Conservation (phyloP, 2,113 vertebrate species). For the Pelecanus crispus region DNA sequence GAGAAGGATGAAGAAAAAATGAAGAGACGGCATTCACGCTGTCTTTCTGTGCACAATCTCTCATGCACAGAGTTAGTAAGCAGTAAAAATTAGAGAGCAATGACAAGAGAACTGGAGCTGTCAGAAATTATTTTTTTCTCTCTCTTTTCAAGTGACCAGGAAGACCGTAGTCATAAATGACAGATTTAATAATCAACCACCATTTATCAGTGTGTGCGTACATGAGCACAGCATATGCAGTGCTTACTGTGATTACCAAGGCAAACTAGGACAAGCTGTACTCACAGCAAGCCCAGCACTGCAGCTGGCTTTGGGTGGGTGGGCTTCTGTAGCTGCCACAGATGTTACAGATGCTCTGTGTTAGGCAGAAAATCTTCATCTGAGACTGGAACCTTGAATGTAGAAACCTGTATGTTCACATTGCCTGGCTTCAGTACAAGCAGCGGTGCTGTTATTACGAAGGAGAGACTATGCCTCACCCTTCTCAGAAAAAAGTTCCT, state of each 20-base stretch:
- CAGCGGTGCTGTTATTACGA: background rate
- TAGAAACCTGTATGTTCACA: rapidly evolving
- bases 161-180: background rate
- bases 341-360: background rate
- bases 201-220: background rate
- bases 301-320: background rate
- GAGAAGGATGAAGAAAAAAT: background rate
- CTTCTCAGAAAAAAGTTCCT: background rate
- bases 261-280: background rate
- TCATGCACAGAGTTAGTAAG: background rate
- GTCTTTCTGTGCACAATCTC: background rate
- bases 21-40: background rate
- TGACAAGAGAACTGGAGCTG: background rate
- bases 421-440: background rate
- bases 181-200: background rate
- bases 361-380: background rate
- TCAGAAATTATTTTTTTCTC: background rate
- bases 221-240: background rate
- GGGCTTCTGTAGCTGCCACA: background rate
- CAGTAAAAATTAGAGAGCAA: background rate
- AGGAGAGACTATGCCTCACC: background rate
- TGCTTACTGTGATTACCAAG: background rate
- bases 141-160: background rate
- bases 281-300: background rate
- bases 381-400: background rate